phyloP scores from a whole-genome alignment of 2,888 invertebrate genomes.

The Caenorhabditis sp. region DNA sequence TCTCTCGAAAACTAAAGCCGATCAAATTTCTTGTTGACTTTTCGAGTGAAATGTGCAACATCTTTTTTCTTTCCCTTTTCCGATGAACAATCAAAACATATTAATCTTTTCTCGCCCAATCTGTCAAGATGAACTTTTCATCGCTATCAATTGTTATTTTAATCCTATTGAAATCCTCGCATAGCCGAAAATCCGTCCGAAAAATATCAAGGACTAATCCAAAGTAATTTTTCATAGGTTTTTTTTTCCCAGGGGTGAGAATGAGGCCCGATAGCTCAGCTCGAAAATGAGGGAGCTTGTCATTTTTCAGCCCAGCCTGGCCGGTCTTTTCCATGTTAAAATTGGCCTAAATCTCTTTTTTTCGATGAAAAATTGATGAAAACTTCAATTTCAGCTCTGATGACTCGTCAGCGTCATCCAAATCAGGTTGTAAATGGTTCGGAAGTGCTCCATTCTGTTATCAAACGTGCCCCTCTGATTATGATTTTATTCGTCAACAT shows the following conservation, averaged over 20 bases:
- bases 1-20: too few relatives aligned
- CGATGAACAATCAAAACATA: background rate
- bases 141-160: background rate
- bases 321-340: too few relatives aligned
- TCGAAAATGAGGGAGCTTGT: too few relatives aligned
- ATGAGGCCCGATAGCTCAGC: too few relatives aligned
- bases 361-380: too few relatives aligned
- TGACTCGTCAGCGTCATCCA: slow-evolving; percentile 7
- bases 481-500: slow-evolving; percentile 47
- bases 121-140: background rate
- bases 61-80: background rate
- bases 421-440: slow-evolving; percentile 50
- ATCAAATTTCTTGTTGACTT: background rate
- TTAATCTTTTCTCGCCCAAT: background rate
- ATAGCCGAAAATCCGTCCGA: background rate
- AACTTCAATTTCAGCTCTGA: slow-evolving; percentile 4
- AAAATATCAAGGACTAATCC: background rate
- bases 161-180: background rate
- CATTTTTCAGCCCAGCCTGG: too few relatives aligned
- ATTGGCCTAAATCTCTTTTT: too few relatives aligned
- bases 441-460: slow-evolving; percentile 49
- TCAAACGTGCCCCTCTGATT: slow-evolving; percentile 47
- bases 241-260: too few relatives aligned
- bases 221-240: too few relatives aligned
- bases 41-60: background rate